Evolutionary conservation across 2,113 vertebrate species (phyloP).

Genomic region (Petaurus breviceps): DNA sequence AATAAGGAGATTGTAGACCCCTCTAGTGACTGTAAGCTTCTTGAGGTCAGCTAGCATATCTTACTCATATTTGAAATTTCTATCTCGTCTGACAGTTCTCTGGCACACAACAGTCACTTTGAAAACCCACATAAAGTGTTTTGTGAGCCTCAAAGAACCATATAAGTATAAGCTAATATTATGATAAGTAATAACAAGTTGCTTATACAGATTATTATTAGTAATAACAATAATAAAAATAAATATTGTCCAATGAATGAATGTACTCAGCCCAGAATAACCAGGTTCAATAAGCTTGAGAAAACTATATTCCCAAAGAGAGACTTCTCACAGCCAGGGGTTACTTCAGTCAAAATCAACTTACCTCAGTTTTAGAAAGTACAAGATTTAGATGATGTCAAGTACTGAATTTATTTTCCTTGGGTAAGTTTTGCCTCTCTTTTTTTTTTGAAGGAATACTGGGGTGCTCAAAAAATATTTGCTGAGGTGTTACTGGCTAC

Average conservation of each 20-base stretch:
- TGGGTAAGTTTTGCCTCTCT: conserved; percentile 11
- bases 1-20: not conserved
- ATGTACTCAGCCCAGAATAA: conserved; percentile 2
- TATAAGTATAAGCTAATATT: not conserved
- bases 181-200: not conserved
- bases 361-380: conserved; percentile 29
- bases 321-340: not conserved
- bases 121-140: not conserved
- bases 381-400: conserved; percentile 37
- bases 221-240: not conserved
- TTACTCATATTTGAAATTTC: not conserved
- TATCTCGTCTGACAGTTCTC: not conserved
- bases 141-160: not conserved
- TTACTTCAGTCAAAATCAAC: conserved; percentile 25
- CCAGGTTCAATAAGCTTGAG: not conserved
- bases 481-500: conserved; percentile 70
- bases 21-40: not conserved
- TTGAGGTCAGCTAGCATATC: not conserved
- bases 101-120: not conserved
- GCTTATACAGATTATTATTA: not conserved
- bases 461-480: conserved; percentile 66
- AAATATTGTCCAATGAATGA: not conserved
- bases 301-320: not conserved
- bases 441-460: not conserved
- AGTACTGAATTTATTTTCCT: conserved; percentile 28